Evolutionary conservation across 2,113 vertebrate species (phyloP).

Genomic region (Tursiops truncatus): DNA sequence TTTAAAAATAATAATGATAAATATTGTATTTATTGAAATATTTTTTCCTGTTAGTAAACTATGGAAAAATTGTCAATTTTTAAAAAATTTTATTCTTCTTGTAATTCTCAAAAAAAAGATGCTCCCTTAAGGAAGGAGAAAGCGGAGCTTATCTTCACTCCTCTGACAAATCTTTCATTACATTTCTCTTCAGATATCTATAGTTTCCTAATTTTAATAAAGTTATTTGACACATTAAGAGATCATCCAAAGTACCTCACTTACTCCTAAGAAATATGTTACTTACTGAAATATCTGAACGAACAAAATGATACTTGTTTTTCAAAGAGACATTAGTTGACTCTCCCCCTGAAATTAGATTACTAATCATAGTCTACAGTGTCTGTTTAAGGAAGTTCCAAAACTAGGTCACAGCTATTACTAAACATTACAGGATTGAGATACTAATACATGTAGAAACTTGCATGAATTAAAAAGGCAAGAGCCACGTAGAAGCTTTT

Average conservation of each 20-base stretch:
- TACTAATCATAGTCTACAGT: neutral
- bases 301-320: neutral
- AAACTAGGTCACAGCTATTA: neutral
- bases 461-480: neutral
- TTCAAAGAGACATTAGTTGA: neutral
- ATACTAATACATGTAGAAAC: neutral
- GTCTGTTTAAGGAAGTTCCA: neutral
- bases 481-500: neutral
- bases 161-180: neutral
- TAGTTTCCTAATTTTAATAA: constrained; percentile 8
- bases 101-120: neutral
- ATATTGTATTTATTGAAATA: neutral
- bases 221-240: neutral
- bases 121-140: neutral
- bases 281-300: neutral
- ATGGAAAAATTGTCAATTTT: neutral
- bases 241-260: neutral
- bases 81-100: neutral
- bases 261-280: neutral
- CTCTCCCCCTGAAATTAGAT: neutral
- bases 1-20: no score
- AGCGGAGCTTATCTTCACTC: neutral
- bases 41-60: neutral
- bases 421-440: neutral
- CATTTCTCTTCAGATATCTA: neutral